These are phyloP conservation scores for Melinaea marsaeus DNA, from an alignment of 2,888 invertebrate species.

Conservation along the genomic window DNA sequence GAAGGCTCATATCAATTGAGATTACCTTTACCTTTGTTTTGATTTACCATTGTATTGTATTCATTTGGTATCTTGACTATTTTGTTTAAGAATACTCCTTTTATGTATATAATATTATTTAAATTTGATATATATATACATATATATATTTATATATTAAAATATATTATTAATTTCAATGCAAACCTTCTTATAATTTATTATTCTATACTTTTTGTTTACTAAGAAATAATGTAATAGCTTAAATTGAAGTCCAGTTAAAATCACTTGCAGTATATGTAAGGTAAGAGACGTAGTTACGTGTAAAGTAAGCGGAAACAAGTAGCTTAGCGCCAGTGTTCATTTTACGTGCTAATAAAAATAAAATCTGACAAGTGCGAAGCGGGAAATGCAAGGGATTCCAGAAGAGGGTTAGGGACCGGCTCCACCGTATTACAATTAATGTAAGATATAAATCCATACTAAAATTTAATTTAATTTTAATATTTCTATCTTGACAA, in stretches of 20 bases:
- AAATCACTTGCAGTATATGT: no score
- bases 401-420: constrained; percentile 43
- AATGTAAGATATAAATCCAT: constrained; percentile 7
- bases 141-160: no score
- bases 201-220: no score
- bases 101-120: no score
- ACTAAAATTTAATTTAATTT: no score
- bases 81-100: no score
- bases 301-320: constrained; percentile 49
- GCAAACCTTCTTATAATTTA: no score
- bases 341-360: constrained; percentile 51
- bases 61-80: not conserved
- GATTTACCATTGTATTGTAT: not conserved
- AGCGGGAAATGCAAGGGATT: constrained; percentile 56
- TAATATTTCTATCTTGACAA: no score
- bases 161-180: no score
- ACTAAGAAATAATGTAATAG: no score
- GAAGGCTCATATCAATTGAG: constrained; percentile 72
- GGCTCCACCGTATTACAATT: constrained; percentile 16
- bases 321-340: constrained; percentile 59
- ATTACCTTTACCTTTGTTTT: constrained; percentile 48
- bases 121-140: no score
- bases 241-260: no score
- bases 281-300: constrained; percentile 29
- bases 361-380: constrained; percentile 52